phyloP scores from a whole-genome alignment of 2,888 invertebrate species.

The Parasteatoda lunata region DNA sequence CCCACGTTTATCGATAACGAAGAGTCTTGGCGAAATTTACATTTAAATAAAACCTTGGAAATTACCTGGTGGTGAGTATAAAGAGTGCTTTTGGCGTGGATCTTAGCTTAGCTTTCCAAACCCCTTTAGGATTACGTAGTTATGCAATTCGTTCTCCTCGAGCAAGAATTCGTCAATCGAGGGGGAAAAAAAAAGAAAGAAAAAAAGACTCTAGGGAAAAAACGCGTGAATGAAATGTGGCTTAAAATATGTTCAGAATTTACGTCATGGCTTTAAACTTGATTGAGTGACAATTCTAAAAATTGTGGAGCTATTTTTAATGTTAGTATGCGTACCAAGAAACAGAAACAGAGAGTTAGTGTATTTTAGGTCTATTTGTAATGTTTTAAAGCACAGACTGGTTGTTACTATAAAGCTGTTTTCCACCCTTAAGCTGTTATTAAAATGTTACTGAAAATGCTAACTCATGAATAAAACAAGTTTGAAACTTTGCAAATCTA shows the following conservation, averaged over 20 bases:
- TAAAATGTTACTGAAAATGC: no score
- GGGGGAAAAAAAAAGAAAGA: neutral
- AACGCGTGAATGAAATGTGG: neutral
- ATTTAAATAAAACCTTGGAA: no score
- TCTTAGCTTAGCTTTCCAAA: neutral
- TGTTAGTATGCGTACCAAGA: no score
- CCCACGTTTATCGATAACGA: neutral
- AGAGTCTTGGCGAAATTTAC: neutral
- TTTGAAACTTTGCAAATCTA: no score
- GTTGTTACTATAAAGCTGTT: no score
- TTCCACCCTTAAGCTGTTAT: no score
- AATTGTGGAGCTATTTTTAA: neutral
- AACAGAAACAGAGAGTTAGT: no score
- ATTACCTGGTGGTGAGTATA: no score
- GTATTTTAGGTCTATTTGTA: no score
- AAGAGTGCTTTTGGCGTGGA: neutral
- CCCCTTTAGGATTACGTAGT: neutral
- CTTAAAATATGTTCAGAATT: neutral
- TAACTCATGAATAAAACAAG: no score
- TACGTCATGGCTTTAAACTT: neutral
- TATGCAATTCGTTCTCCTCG: neutral
- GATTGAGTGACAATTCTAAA: conserved; percentile 3
- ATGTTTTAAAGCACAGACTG: no score
- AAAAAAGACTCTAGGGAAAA: no score
- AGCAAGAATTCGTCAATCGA: neutral